Evolutionary conservation across 1,140 invertebrate genomes (phyloP).

Genomic region (Bombus waltoni): DNA sequence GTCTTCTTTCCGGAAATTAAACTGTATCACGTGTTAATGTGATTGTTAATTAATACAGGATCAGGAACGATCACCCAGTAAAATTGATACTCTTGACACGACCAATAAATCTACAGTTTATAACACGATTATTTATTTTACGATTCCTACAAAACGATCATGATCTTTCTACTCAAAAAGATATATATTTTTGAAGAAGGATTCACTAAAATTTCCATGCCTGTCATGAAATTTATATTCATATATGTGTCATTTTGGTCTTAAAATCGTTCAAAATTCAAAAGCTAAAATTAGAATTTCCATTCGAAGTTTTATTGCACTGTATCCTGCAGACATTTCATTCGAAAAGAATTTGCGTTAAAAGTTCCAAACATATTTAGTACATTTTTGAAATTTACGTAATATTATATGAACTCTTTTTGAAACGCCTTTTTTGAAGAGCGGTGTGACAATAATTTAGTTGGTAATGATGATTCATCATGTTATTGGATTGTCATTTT

Average conservation of each 20-base stretch:
- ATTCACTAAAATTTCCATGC: not conserved
- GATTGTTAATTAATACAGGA: conserved; percentile 22
- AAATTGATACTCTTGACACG: not conserved
- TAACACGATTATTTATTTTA: not conserved
- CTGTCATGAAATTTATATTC: no score
- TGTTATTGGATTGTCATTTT: not conserved
- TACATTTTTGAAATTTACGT: no score
- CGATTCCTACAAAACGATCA: not conserved
- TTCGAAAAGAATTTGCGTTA: no score
- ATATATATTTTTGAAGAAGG: not conserved
- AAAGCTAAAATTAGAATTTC: no score
- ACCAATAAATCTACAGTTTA: not conserved
- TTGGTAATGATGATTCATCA: not conserved
- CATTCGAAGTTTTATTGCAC: no score
- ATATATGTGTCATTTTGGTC: no score
- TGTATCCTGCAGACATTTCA: no score
- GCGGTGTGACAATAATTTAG: not conserved
- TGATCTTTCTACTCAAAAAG: not conserved
- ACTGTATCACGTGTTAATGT: conserved; percentile 3
- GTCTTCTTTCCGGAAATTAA: conserved; percentile 9
- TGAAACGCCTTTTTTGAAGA: no score
- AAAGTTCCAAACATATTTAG: no score
- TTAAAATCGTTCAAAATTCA: no score
- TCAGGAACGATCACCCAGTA: not conserved
- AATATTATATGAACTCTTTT: no score